These are phyloP conservation scores for Andrena praecox DNA, from an alignment of 2,888 invertebrate species.

Conservation along the genomic window DNA sequence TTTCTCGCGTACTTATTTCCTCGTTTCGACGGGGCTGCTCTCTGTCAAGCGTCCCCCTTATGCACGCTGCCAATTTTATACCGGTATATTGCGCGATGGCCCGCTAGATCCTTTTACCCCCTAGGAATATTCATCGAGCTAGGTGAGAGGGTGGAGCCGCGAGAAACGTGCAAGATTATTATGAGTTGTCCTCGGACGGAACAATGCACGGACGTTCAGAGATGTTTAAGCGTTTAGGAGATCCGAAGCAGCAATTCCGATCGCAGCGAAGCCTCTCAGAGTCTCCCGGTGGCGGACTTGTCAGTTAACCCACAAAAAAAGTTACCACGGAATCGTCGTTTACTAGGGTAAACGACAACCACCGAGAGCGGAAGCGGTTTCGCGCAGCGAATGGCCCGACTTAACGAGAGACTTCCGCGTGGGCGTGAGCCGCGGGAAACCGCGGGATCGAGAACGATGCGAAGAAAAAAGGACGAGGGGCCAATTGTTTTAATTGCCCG, in stretches of 20 bases:
- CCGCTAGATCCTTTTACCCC: background rate
- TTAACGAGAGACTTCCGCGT: slow-evolving; percentile 16
- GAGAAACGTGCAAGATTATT: background rate
- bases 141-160: background rate
- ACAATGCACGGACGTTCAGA: background rate
- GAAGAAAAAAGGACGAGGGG: slow-evolving; percentile 14
- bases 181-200: background rate
- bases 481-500: slow-evolving; percentile 49
- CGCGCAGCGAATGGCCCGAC: background rate
- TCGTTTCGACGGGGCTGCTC: slow-evolving; percentile 26
- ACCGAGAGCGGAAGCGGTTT: slow-evolving; percentile 3
- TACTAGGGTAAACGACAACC: background rate
- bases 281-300: background rate
- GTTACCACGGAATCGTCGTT: slow-evolving; percentile 2
- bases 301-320: background rate
- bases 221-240: background rate
- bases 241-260: background rate
- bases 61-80: slow-evolving; percentile 23
- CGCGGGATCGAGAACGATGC: slow-evolving; percentile 17
- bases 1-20: slow-evolving; percentile 50
- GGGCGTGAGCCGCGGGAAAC: slow-evolving; percentile 33
- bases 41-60: slow-evolving; percentile 27
- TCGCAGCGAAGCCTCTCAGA: background rate
- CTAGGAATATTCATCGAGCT: background rate
- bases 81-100: slow-evolving; percentile 19